Conservation (phyloP, 2,797 vertebrate genomes). For the Squalus acanthias region DNA sequence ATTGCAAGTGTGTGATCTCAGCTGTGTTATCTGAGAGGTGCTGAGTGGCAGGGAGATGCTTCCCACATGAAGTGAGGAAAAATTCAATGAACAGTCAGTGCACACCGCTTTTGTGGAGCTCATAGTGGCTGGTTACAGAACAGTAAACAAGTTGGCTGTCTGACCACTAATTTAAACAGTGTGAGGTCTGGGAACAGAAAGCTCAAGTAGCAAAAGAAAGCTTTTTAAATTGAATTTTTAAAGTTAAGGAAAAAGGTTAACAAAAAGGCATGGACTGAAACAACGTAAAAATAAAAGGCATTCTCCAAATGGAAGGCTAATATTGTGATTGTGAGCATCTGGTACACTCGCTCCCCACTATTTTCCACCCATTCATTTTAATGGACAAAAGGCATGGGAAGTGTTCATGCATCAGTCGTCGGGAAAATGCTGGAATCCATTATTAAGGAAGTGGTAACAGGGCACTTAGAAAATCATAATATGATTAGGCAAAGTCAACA, state of each 20-base stretch:
- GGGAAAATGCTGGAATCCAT: too few species aligned
- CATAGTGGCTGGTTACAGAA: slow-evolving; percentile 1
- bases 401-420: background rate
- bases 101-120: background rate
- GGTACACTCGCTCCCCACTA: background rate
- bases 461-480: too few species aligned
- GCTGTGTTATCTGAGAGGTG: background rate
- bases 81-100: background rate
- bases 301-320: background rate
- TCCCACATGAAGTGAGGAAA: background rate
- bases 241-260: background rate
- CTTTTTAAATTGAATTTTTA: background rate
- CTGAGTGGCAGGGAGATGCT: too few species aligned
- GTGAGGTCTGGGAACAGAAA: background rate
- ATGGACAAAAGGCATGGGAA: background rate
- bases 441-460: too few species aligned
- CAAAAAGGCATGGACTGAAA: background rate
- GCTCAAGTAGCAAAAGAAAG: background rate
- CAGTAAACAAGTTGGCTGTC: background rate
- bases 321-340: background rate
- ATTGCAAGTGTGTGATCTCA: background rate
- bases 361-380: background rate
- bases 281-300: background rate
- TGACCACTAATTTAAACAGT: background rate
- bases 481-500: too few species aligned